These are phyloP conservation scores for Microctonus brassicae DNA, from an alignment of 2,888 invertebrate species.

Conservation along the genomic window DNA sequence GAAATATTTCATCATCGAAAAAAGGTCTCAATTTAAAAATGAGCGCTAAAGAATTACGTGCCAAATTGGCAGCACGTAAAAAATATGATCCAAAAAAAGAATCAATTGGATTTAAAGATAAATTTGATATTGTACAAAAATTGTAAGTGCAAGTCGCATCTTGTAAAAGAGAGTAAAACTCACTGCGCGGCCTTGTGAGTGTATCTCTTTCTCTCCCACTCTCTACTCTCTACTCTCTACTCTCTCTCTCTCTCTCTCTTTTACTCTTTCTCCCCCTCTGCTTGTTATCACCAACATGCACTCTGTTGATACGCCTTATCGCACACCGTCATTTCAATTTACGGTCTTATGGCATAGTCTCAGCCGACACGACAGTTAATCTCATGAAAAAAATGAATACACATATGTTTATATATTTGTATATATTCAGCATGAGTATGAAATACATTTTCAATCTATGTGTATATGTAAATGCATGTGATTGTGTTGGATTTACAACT, in stretches of 20 bases:
- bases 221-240: conserved; percentile 10
- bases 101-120: conserved; percentile 90
- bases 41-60: conserved; percentile 93
- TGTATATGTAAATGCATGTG: neutral
- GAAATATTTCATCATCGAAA: conserved; percentile 57
- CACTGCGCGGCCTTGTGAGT: neutral
- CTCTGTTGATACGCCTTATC: conserved; percentile 12
- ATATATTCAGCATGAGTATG: neutral
- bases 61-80: conserved; percentile 86
- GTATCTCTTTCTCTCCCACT: neutral
- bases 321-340: conserved; percentile 26
- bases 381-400: neutral
- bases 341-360: neutral
- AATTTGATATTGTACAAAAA: conserved; percentile 94
- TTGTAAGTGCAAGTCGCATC: conserved; percentile 73
- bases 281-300: conserved; percentile 5
- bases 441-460: neutral
- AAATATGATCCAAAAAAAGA: conserved; percentile 92
- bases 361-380: neutral
- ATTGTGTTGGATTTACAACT: neutral
- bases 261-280: conserved; percentile 7
- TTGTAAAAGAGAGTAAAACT: neutral
- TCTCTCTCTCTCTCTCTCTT: conserved; percentile 17
- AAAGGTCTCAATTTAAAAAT: conserved; percentile 82
- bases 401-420: neutral